These are phyloP conservation scores for Andrena praecox DNA, from an alignment of 2,888 invertebrate genomes.

Conservation along the genomic window DNA sequence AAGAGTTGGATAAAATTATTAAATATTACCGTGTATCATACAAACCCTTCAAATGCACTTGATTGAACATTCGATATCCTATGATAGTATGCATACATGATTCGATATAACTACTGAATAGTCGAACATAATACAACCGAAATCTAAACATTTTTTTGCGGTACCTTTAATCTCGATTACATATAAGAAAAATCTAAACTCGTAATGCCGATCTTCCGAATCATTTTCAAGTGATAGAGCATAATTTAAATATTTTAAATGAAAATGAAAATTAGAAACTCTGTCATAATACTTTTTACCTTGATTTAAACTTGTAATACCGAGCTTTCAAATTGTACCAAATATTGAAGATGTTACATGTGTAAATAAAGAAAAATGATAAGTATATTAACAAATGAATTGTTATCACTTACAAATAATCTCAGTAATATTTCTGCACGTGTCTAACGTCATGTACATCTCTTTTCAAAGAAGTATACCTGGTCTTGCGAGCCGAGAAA, in stretches of 20 bases:
- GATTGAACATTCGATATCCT: conserved; percentile 25
- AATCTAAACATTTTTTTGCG: background rate
- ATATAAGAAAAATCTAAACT: conserved; percentile 3
- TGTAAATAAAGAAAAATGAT: background rate
- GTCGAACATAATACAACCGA: background rate
- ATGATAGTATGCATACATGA: background rate
- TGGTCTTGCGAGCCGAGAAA: background rate
- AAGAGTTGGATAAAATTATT: conserved; percentile 14
- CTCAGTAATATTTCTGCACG: too few relatives aligned
- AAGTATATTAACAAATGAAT: too few relatives aligned
- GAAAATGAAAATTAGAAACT: background rate
- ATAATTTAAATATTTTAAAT: background rate
- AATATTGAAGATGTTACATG: background rate
- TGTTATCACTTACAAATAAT: too few relatives aligned
- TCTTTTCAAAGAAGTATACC: background rate
- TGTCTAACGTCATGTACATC: too few relatives aligned
- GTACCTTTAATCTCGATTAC: conserved; percentile 14
- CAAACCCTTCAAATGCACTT: conserved; percentile 16
- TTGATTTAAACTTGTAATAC: background rate
- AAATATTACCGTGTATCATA: conserved; percentile 37
- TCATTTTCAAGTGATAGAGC: background rate
- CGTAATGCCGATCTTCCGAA: conserved; percentile 3
- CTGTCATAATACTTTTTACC: background rate
- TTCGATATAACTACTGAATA: background rate
- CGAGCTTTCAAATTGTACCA: conserved; percentile 4